These are phyloP conservation scores for zebrafish (Danio rerio) DNA, from an alignment of 2,113 vertebrate species.

Conservation along the genomic window GRCz12tu NC_133196.1:45267001-45267500, in stretches of 20 bases:
- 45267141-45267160: neutral
- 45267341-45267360: neutral
- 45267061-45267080: too few relatives aligned
- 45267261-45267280: neutral
- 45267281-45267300: neutral
- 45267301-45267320: neutral
- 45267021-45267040: too few relatives aligned
- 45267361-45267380: neutral
- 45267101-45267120: too few relatives aligned
- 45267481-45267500: neutral
- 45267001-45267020: too few relatives aligned
- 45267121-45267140: too few relatives aligned
- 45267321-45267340: neutral
- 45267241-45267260: neutral
- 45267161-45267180: neutral
- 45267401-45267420: neutral
- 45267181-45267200: too few relatives aligned
- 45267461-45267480: neutral
- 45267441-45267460: neutral
- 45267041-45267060: too few relatives aligned
- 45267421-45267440: neutral
- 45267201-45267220: neutral
- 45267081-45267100: too few relatives aligned
- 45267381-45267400: neutral
- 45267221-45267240: constrained; percentile 1